Evolutionary conservation across 1,140 invertebrate species (phyloP).

Genomic region (Conus betulinus): DNA sequence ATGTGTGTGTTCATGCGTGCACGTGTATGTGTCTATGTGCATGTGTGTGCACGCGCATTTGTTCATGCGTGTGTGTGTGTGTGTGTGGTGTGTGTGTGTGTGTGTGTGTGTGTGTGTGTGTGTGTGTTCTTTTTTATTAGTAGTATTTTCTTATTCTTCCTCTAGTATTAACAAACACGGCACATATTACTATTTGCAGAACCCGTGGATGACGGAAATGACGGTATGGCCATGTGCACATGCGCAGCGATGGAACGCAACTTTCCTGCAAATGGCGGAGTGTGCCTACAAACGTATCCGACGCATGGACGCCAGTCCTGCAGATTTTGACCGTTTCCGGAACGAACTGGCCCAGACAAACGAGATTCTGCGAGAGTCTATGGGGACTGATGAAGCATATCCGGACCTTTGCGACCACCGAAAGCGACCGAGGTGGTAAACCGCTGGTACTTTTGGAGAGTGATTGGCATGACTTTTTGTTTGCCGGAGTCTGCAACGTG

Average conservation of each 20-base stretch:
- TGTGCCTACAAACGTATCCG: constrained; percentile 58
- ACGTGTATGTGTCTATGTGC: no score
- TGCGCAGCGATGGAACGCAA: constrained; percentile 58
- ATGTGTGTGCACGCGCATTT: no score
- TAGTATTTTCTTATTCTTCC: not conserved
- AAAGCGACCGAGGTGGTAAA: constrained; percentile 19
- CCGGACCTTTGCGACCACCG: constrained; percentile 54
- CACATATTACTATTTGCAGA: not conserved
- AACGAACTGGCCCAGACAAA: constrained; percentile 57
- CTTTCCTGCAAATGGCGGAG: constrained; percentile 60
- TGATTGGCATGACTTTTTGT: no score
- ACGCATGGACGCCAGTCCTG: constrained; percentile 49
- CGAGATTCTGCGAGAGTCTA: constrained; percentile 52
- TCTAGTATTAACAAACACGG: not conserved
- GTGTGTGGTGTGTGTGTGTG: no score
- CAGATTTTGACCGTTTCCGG: constrained; percentile 55
- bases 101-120: no score
- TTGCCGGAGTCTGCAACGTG: no score
- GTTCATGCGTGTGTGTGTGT: no score
- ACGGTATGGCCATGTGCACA: constrained; percentile 42
- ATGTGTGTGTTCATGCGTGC: no score
- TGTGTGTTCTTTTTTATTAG: no score
- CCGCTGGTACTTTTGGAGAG: no score
- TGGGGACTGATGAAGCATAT: constrained; percentile 52
- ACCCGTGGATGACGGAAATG: not conserved